These are phyloP conservation scores for Metallyticus violacea DNA, from an alignment of 2,888 invertebrate species.

Conservation along the genomic window DNA sequence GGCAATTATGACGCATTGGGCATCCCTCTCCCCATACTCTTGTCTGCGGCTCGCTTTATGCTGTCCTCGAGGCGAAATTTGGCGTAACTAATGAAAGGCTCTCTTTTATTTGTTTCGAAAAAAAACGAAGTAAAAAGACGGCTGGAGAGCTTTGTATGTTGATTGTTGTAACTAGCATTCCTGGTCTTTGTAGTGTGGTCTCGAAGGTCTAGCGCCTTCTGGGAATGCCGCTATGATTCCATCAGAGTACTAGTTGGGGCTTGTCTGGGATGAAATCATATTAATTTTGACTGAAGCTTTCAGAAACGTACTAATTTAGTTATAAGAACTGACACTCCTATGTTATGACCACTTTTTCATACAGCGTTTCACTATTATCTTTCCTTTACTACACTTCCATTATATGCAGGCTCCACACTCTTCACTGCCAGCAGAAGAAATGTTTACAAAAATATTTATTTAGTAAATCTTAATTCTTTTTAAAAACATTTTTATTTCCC, in stretches of 20 bases:
- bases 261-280: not conserved
- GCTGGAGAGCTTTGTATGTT: not conserved
- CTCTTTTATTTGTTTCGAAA: not conserved
- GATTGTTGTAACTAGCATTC: not conserved
- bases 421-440: too few species aligned
- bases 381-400: too few species aligned
- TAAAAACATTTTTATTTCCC: too few species aligned
- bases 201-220: not conserved
- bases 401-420: too few species aligned
- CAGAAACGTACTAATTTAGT: not conserved
- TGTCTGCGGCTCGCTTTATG: not conserved
- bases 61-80: not conserved
- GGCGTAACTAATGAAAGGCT: not conserved
- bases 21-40: not conserved
- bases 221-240: not conserved
- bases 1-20: not conserved
- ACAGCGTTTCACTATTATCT: not conserved
- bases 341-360: not conserved
- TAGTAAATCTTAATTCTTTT: too few species aligned
- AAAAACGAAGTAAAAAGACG: not conserved
- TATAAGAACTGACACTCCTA: not conserved
- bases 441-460: not conserved
- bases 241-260: not conserved
- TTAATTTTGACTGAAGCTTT: not conserved
- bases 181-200: not conserved